Evolutionary conservation across 2,113 vertebrate genomes (phyloP).

Genomic region (Dipodomys stephensi): DNA sequence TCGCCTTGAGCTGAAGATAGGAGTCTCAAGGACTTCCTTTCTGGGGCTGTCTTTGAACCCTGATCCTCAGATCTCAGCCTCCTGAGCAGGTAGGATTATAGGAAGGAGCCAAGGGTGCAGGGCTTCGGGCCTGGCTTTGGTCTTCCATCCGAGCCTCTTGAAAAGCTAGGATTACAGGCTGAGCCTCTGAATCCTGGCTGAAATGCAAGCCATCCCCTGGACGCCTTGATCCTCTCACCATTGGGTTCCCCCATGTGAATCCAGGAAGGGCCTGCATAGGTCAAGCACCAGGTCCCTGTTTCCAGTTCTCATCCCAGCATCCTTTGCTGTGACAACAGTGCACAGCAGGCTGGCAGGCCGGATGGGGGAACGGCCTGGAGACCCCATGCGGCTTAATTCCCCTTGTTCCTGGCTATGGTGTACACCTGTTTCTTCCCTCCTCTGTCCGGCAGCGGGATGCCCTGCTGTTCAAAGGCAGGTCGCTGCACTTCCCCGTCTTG

Average conservation of each 20-base stretch:
- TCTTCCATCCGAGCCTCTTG: too few species aligned
- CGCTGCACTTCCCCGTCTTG: background rate
- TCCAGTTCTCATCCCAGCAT: constrained; percentile 61
- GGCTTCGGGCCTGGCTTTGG: too few species aligned
- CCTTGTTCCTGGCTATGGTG: background rate
- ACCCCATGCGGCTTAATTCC: background rate
- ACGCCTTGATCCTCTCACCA: background rate
- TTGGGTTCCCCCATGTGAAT: background rate
- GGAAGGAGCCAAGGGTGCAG: too few species aligned
- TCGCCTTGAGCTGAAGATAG: too few species aligned
- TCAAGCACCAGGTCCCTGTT: constrained; percentile 10
- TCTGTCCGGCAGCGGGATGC: background rate
- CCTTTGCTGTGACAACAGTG: background rate
- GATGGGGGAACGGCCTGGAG: background rate
- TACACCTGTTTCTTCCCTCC: constrained; percentile 46
- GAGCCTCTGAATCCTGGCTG: background rate
- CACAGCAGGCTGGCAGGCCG: constrained; percentile 11
- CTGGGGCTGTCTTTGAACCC: too few species aligned
- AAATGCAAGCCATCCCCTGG: background rate
- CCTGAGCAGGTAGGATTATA: too few species aligned
- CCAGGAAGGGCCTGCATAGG: constrained; percentile 11
- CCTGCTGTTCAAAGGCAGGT: constrained; percentile 24
- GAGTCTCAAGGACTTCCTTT: too few species aligned
- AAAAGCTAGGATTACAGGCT: too few species aligned
- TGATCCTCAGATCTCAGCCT: too few species aligned